These are phyloP conservation scores for Orthosia gothica DNA, from an alignment of 2,888 invertebrate species.

Conservation along the genomic window DNA sequence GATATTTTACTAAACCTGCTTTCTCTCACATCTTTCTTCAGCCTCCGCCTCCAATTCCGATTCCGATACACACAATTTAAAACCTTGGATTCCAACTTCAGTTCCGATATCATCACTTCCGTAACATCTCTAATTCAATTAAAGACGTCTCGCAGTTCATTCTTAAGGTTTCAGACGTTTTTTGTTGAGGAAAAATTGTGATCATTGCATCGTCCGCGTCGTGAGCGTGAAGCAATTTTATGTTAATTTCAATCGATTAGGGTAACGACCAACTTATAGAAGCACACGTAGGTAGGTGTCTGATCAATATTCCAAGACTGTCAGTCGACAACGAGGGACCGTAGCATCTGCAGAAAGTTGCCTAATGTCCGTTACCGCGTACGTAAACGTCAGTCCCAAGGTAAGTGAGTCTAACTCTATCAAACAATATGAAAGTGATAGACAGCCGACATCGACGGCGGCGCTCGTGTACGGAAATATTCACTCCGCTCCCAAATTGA, in stretches of 20 bases:
- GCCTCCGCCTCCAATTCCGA: too few species aligned
- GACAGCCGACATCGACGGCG: constrained; percentile 70
- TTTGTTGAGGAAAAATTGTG: constrained; percentile 32
- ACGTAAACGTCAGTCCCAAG: constrained; percentile 56
- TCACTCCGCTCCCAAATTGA: constrained; percentile 72
- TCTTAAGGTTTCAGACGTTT: constrained; percentile 33
- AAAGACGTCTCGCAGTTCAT: constrained; percentile 41
- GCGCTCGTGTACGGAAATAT: constrained; percentile 67
- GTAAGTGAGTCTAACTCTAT: constrained; percentile 66
- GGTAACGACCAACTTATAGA: constrained; percentile 38
- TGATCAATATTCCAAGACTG: constrained; percentile 55
- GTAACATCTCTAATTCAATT: constrained; percentile 26
- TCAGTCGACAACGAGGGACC: constrained; percentile 32
- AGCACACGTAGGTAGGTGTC: constrained; percentile 15
- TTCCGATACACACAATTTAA: too few species aligned
- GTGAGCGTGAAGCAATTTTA: constrained; percentile 46
- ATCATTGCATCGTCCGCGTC: constrained; percentile 35
- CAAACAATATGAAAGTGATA: constrained; percentile 72
- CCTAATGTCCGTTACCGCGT: constrained; percentile 64
- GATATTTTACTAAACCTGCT: too few species aligned
- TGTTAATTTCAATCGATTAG: constrained; percentile 41
- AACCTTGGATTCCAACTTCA: too few species aligned
- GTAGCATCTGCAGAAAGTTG: constrained; percentile 55
- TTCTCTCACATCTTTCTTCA: too few species aligned
- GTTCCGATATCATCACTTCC: too few species aligned